These are phyloP conservation scores for Prenolepis imparis DNA, from an alignment of 2,888 invertebrate genomes.

Conservation along the genomic window DNA sequence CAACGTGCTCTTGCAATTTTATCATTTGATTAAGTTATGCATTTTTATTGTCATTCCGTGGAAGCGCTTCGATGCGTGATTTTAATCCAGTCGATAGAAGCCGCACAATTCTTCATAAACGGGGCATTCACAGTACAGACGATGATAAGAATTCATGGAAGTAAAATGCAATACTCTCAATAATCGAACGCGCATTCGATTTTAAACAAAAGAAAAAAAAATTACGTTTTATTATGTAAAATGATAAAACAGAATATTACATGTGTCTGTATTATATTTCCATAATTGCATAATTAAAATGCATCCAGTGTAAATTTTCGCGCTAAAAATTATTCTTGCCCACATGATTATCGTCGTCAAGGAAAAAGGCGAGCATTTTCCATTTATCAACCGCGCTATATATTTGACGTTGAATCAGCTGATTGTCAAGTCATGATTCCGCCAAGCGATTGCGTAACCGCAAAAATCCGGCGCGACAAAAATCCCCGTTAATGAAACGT, in stretches of 20 bases:
- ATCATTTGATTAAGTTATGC: constrained; percentile 56
- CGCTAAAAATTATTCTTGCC: neutral
- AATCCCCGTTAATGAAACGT: neutral
- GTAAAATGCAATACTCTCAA: neutral
- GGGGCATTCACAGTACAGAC: neutral
- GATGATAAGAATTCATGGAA: neutral
- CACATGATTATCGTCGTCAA: neutral
- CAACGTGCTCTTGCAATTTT: constrained; percentile 31
- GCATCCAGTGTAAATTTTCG: neutral
- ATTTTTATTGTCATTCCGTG: constrained; percentile 4
- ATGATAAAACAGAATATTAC: neutral
- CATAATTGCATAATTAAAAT: neutral
- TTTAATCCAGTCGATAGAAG: constrained; percentile 27
- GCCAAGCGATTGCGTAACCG: neutral
- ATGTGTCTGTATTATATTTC: neutral
- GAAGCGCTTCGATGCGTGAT: neutral
- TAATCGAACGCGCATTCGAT: neutral
- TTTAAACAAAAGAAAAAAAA: neutral
- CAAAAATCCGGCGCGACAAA: neutral
- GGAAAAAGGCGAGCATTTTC: neutral
- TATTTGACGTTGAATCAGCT: neutral
- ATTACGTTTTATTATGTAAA: neutral
- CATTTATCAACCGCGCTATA: neutral
- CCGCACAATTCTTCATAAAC: neutral
- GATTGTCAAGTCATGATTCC: neutral